These are phyloP conservation scores for Hydrochoerus hydrochaeris DNA, from an alignment of 2,113 vertebrate genomes.

Conservation along the genomic window DNA sequence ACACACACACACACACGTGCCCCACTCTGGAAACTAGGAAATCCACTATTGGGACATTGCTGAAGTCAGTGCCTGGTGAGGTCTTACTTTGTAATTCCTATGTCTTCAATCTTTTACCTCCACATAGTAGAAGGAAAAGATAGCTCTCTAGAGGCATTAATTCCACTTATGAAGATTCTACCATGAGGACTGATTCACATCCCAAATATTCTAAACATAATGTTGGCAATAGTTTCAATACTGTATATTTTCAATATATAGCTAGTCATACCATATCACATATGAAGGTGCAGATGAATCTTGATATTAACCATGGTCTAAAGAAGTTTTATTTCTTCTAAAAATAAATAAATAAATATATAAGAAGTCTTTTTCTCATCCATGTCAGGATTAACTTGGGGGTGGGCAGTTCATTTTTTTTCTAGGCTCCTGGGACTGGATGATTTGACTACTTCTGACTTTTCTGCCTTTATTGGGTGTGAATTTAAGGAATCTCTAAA, in stretches of 20 bases:
- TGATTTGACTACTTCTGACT: neutral
- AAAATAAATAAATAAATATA: no score
- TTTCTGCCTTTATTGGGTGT: neutral
- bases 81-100: neutral
- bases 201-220: no score
- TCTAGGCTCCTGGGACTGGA: neutral
- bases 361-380: no score
- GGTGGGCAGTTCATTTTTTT: neutral
- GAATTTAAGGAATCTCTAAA: neutral
- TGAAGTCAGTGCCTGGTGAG: neutral
- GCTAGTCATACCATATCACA: neutral
- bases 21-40: neutral
- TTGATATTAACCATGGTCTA: neutral
- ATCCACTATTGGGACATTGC: neutral
- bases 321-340: no score
- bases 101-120: neutral
- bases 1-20: neutral
- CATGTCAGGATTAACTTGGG: neutral
- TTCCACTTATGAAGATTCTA: neutral
- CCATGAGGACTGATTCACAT: neutral
- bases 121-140: neutral
- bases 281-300: rapidly evolving
- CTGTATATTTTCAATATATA: neutral
- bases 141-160: neutral
- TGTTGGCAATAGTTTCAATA: no score